Conservation (phyloP, 2,888 invertebrate species). For the Dicycla oo region DNA sequence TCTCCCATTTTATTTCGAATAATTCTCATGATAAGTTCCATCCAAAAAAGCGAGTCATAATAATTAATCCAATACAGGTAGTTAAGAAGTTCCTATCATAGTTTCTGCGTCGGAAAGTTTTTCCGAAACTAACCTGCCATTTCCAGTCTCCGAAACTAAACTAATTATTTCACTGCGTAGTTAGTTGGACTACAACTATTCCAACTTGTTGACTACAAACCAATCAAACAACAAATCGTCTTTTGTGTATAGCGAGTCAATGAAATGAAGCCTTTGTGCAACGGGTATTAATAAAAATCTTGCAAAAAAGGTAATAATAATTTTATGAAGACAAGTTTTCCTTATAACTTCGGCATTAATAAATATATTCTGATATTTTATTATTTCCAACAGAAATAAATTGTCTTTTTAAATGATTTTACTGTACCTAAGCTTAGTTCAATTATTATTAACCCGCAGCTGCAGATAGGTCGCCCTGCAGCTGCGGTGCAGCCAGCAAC, state of each 20-base stretch:
- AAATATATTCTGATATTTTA: background rate
- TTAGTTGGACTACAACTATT: slow-evolving; percentile 11
- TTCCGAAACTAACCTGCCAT: slow-evolving; percentile 23
- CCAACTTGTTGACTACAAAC: slow-evolving; percentile 16
- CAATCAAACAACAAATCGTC: slow-evolving; percentile 14
- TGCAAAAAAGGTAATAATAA: too few species aligned
- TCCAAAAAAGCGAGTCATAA: slow-evolving; percentile 11
- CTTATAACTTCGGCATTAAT: too few species aligned
- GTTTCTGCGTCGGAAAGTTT: slow-evolving; percentile 7
- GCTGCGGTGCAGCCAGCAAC: slow-evolving; percentile 2
- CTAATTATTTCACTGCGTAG: slow-evolving; percentile 26
- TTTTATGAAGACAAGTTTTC: background rate
- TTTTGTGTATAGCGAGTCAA: background rate
- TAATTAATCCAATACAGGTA: slow-evolving; percentile 6
- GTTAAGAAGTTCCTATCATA: slow-evolving; percentile 16
- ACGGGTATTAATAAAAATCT: background rate
- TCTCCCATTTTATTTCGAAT: background rate
- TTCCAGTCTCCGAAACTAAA: slow-evolving; percentile 28
- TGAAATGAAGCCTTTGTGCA: too few species aligned
- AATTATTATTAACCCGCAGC: background rate
- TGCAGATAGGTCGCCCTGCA: too few species aligned
- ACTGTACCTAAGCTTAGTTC: background rate
- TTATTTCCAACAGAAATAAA: background rate
- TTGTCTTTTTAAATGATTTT: background rate
- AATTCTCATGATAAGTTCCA: background rate